Evolutionary conservation across 1,140 invertebrate genomes (phyloP).

Genomic region (Coenobita brevimanus): DNA sequence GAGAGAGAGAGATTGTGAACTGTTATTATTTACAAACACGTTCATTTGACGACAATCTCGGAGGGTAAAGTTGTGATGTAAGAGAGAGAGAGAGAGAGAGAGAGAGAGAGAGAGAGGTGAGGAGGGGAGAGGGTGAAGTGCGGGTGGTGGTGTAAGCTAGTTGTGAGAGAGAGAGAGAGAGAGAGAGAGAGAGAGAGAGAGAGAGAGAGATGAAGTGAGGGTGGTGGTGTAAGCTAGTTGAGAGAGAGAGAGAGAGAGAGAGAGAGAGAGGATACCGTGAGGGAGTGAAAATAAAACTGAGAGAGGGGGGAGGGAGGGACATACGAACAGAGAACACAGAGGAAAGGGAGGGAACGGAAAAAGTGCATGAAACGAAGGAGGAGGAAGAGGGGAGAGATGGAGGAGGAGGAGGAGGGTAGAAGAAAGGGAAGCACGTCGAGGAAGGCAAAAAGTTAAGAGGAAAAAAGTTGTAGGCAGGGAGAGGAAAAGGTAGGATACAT

Average conservation of each 20-base stretch:
- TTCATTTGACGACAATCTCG: neutral
- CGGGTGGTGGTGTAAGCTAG: neutral
- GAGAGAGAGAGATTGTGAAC: neutral
- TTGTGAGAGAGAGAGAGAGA: neutral
- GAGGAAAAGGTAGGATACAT: neutral
- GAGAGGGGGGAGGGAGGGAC: neutral
- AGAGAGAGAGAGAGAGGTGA: slow-evolving; percentile 5
- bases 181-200: no score
- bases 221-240: neutral
- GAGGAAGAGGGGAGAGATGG: neutral
- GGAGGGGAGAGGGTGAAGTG: neutral
- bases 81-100: slow-evolving; percentile 24
- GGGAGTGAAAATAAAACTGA: neutral
- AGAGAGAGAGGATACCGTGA: neutral
- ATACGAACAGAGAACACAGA: slow-evolving; percentile 22
- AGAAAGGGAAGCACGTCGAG: no score
- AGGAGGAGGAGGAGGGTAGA: no score
- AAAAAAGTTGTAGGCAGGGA: neutral
- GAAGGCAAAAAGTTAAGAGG: no score
- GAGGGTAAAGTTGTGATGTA: neutral
- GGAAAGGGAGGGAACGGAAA: slow-evolving; percentile 11
- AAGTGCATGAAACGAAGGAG: slow-evolving; percentile 8
- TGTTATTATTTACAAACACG: no score
- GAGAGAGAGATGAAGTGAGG: neutral
- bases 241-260: neutral